Conservation (phyloP, 2,888 invertebrate genomes). For the Phortica magna region DNA sequence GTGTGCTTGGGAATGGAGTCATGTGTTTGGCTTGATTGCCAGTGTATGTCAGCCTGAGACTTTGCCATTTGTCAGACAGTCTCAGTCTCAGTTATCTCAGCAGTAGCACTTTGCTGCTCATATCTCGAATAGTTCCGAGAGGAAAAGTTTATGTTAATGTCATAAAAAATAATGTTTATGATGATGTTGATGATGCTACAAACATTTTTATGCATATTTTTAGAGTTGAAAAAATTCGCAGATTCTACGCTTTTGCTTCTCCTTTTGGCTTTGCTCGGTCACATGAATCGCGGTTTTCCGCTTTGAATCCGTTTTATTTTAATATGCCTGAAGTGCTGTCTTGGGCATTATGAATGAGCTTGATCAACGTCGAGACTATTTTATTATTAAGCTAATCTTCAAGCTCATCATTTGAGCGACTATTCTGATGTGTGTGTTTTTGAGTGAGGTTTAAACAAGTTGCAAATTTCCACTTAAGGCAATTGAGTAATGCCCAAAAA, state of each 20-base stretch:
- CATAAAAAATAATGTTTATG: conserved; percentile 48
- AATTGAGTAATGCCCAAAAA: too few species aligned
- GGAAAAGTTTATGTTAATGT: conserved; percentile 41
- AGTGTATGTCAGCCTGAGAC: background rate
- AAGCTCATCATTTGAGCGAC: background rate
- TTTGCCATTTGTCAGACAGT: background rate
- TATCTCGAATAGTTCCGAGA: background rate
- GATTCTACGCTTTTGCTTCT: background rate
- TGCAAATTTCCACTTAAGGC: too few species aligned
- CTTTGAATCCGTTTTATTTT: background rate
- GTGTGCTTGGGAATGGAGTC: background rate
- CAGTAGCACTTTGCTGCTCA: too few species aligned
- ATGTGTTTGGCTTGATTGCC: conserved; percentile 1
- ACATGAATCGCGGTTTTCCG: background rate
- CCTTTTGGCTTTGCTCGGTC: conserved; percentile 6
- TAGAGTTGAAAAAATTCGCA: conserved; percentile 8
- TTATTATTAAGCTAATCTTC: background rate
- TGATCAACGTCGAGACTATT: conserved; percentile 1
- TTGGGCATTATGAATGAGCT: conserved; percentile 2
- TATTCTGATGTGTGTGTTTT: too few species aligned
- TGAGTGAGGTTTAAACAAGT: too few species aligned
- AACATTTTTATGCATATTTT: conserved; percentile 44
- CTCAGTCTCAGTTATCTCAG: background rate
- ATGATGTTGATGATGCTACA: conserved; percentile 45
- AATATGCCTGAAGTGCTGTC: background rate